Base-by-base conservation (phyloP, 1,140 invertebrate species). In the Trichoplusia ni region DNA sequence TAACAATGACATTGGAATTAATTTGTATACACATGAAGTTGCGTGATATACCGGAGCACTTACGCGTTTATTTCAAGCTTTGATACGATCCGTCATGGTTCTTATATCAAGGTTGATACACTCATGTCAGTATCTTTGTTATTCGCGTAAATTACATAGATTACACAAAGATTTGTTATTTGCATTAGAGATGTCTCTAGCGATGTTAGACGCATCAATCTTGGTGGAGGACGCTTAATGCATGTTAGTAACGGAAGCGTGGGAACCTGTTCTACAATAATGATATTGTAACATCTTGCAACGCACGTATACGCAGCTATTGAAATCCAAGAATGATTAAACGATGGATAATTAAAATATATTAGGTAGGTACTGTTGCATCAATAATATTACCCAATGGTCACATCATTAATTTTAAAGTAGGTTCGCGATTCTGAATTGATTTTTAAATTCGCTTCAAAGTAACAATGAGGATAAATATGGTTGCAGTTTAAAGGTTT, bases 11-110 rank as follows among this genome's bases (percentile, higher is more conserved):
- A 58, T 58, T 58, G 54, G 35, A 58, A 13, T 16, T 58, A 58
- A 31, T 58, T 58, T 51, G 29, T 35, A 13, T 27, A 13, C 11
- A 47, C 27, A 14, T 38, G 31, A 16, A 54, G 44, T 54, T 54
- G 51, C 51, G 33, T 38, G 51, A 54, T 54, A 54, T 38, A 42
- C 14, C 29, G 14, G 14, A 58, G n/a, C 16, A 58, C 13, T 42
- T 58, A 37, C 18, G 11, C 11, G 13, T 14, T 4, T 23, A 56
- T 42, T 35, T 37, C 18, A 60, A 37, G 38, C 16, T 23, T 62
- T 51, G 44, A 62, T 62, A 62, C 19, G 8, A 59, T 65, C 35
- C 53, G 63, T 59, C 38, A 65, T 59, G 53, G 47, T 37, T 58
- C 53, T 18, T 49, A 40, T 44, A 4, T 11, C 44, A 59, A 65